These are phyloP conservation scores for Heterotilapia buettikoferi DNA, from an alignment of 2,113 vertebrate species.

Conservation along the genomic window DNA sequence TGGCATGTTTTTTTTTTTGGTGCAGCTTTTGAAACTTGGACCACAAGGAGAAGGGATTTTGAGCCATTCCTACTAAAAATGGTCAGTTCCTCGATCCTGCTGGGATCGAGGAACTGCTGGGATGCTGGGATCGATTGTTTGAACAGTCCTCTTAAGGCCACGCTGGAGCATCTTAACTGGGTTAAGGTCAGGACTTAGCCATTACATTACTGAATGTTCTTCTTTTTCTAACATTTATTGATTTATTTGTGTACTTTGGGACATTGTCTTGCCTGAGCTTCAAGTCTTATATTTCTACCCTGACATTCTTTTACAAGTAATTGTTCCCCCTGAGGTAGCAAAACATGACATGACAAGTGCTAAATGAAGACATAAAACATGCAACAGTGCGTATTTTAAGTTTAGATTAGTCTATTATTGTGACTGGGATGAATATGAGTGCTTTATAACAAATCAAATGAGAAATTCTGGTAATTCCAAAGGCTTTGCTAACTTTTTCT, in stretches of 20 bases:
- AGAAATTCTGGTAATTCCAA: background rate
- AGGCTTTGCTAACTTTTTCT: background rate
- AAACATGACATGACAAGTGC: background rate
- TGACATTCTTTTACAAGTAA: background rate
- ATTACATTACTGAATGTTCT: background rate
- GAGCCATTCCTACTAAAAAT: background rate
- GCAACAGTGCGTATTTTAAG: background rate
- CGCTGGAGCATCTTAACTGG: background rate
- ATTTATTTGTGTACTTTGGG: background rate
- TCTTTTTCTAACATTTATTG: background rate
- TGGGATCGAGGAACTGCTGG: too few relatives aligned
- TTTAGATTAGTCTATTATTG: background rate
- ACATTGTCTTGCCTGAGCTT: background rate
- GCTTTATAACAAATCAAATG: background rate
- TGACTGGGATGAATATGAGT: background rate
- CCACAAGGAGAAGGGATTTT: background rate
- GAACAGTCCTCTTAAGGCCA: background rate
- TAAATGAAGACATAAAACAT: background rate
- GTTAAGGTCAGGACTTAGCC: background rate
- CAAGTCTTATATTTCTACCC: background rate
- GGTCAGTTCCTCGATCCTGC: background rate
- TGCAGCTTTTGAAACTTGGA: background rate
- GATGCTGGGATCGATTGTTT: too few relatives aligned
- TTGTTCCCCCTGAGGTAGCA: background rate
- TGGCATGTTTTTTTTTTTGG: background rate